Evolutionary conservation across 2,113 vertebrate species (phyloP).

Genomic region (Poicephalus gulielmi): DNA sequence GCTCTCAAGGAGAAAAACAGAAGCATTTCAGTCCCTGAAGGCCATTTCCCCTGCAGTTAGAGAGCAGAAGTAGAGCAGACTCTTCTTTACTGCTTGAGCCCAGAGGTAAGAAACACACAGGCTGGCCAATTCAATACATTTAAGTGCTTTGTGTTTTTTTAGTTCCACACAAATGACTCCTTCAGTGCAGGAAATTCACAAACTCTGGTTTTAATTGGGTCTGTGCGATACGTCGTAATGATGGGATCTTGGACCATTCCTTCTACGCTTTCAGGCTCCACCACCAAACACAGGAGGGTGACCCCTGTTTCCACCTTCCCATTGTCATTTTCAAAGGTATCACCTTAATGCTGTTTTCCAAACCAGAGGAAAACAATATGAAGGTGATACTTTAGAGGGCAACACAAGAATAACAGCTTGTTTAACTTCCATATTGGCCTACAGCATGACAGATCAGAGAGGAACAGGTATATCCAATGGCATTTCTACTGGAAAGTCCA

Average conservation of each 20-base stretch:
- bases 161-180: neutral
- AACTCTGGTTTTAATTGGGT: neutral
- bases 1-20: neutral
- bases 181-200: neutral
- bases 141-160: neutral
- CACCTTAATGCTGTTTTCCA: neutral
- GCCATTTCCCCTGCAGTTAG: neutral
- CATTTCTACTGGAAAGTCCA: neutral
- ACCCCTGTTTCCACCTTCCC: neutral
- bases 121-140: neutral
- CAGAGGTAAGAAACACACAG: neutral
- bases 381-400: neutral
- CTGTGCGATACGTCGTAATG: neutral
- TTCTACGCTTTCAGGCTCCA: neutral
- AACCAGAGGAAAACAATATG: neutral
- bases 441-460: neutral
- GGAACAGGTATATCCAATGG: neutral
- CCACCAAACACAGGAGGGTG: accelerated
- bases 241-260: neutral
- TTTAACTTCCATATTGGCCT: neutral
- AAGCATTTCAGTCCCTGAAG: neutral
- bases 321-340: neutral
- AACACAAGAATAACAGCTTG: neutral
- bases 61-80: neutral
- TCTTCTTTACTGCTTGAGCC: neutral